These are phyloP conservation scores for Drosophila borealis DNA, from an alignment of 2,888 invertebrate genomes.

Conservation along the genomic window DNA sequence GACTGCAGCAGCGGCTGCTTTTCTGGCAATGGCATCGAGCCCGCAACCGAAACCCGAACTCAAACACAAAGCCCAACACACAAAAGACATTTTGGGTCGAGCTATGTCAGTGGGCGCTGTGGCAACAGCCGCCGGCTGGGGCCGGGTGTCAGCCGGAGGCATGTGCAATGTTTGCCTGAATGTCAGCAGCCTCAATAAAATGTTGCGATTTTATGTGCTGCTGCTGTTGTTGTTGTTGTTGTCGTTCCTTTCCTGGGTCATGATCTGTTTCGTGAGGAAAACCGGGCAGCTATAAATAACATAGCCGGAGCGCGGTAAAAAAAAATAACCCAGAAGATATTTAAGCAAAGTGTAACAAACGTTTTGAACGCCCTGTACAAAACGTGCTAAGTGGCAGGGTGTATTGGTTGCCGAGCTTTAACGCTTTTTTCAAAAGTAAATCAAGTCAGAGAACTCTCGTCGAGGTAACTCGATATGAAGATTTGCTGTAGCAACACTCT, in stretches of 20 bases:
- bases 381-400: background rate
- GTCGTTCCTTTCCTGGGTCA: constrained; percentile 84
- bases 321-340: constrained; percentile 10
- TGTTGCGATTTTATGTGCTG: constrained; percentile 81
- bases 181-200: constrained; percentile 82
- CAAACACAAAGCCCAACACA: constrained; percentile 33
- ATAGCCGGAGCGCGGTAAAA: constrained; percentile 24
- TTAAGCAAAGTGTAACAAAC: constrained; percentile 48
- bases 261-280: constrained; percentile 78
- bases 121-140: constrained; percentile 8
- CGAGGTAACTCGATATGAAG: background rate
- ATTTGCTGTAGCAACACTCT: background rate
- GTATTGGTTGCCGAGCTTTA: background rate
- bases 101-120: constrained; percentile 26
- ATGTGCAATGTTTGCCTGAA: constrained; percentile 65
- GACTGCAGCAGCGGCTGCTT: constrained; percentile 34
- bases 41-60: constrained; percentile 22
- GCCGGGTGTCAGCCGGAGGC: constrained; percentile 29
- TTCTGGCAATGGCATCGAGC: constrained; percentile 22
- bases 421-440: background rate
- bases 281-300: constrained; percentile 69
- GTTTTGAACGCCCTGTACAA: constrained; percentile 15
- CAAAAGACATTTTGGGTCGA: constrained; percentile 55
- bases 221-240: constrained; percentile 81
- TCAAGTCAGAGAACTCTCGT: background rate